Conservation (phyloP, 2,888 invertebrate genomes). For the Lasioglossum figueresi region DNA sequence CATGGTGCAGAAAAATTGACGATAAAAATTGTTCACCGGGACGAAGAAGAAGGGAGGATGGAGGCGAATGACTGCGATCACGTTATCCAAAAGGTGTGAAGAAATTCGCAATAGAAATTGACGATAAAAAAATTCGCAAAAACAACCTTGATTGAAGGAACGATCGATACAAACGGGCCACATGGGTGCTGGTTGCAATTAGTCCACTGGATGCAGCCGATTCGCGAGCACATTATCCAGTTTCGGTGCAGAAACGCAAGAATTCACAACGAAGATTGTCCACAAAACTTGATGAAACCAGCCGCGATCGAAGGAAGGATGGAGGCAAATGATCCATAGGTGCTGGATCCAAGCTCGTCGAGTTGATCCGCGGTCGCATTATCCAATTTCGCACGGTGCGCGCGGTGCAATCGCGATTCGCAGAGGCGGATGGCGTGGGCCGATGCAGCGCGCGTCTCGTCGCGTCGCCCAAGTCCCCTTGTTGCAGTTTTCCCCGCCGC, state of each 20-base stretch:
- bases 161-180: background rate
- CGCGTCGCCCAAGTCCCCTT: constrained; percentile 27
- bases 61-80: background rate
- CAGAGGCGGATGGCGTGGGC: constrained; percentile 79
- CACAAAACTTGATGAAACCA: background rate
- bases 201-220: background rate
- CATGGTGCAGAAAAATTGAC: too few relatives aligned
- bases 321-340: background rate
- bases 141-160: background rate
- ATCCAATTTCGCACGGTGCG: constrained; percentile 74
- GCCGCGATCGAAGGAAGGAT: background rate
- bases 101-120: background rate
- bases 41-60: background rate
- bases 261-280: background rate
- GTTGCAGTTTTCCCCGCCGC: constrained; percentile 47
- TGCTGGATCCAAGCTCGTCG: background rate
- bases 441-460: constrained; percentile 10
- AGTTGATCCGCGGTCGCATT: constrained; percentile 51
- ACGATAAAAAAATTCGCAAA: background rate
- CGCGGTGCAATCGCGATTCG: constrained; percentile 66
- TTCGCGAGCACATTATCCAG: background rate
- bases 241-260: background rate
- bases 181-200: background rate
- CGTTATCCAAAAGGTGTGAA: background rate
- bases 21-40: too few relatives aligned